Percentiles rank a stretch among this genome's conserved stretches.
Evolutionary conservation across 30 jellyfish, hydroid and myxozoan genomes (phyloP).

Genomic region (Sanderia malayensis): DNA sequence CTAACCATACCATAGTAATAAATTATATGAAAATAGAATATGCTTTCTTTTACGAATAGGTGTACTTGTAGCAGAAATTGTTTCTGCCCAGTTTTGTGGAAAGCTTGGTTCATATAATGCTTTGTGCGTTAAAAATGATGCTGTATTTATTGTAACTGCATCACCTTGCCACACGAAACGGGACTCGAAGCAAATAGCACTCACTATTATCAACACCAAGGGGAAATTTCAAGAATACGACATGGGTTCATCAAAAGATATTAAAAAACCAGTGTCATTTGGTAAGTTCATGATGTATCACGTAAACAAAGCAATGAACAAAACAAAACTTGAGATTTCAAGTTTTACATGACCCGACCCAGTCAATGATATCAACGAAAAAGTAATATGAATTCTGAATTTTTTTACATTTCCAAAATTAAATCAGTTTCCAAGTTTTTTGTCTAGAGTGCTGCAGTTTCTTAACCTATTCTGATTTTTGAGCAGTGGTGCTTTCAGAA

Average conservation of each 20-base stretch:
- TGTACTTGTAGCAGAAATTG: background rate
- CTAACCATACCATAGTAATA: too few species aligned
- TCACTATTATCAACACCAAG: constrained; percentile 30
- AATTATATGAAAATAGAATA: too few species aligned
- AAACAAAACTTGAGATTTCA: too few species aligned
- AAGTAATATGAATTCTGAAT: constrained; percentile 78
- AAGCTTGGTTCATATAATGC: constrained; percentile 59
- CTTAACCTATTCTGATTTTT: too few species aligned
- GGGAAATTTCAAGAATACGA: constrained; percentile 15
- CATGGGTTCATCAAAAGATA: constrained; percentile 9
- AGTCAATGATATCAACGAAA: too few species aligned
- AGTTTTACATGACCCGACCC: too few species aligned
- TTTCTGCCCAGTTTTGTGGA: constrained; percentile 44
- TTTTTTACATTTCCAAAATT: constrained; percentile 59
- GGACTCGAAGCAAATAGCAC: constrained; percentile 3
- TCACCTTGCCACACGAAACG: constrained; percentile 28
- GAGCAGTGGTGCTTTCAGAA: too few species aligned
- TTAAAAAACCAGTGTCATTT: constrained; percentile 20
- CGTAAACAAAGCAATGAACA: too few species aligned
- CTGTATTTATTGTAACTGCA: constrained; percentile 27
- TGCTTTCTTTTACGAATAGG: too few species aligned
- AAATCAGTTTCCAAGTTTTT: constrained; percentile 82
- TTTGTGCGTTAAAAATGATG: constrained; percentile 33
- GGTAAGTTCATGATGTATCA: constrained; percentile 67
- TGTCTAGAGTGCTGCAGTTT: too few species aligned